Base-by-base conservation (phyloP, 1,140 invertebrate genomes). In the Drosophila pachea region DNA sequence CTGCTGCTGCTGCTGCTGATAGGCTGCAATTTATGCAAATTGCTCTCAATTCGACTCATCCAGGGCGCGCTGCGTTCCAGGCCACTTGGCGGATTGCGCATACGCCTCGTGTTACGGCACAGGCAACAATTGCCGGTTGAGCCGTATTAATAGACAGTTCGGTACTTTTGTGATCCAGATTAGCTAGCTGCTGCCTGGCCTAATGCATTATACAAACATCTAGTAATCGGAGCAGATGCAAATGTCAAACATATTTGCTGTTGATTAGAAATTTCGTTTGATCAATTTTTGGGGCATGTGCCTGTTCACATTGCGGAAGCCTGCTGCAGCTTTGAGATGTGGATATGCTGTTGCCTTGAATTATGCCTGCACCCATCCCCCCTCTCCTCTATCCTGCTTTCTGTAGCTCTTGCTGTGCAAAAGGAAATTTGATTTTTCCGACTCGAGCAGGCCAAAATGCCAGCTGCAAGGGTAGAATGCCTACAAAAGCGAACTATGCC, bases 11-110 rank as follows among this genome's bases (percentile, higher is more conserved):
- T n/a, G n/a, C n/a, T n/a, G n/a, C n/a, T n/a, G n/a, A n/a, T n/a
- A n/a, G n/a, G n/a, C n/a, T n/a, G n/a, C n/a, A n/a, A 84, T 84
- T 86, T 79, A 84, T 84, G 81, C 74, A 86, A 86, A 86, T 86
- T 77, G 76, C 81, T 77, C 70, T 68, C 79, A 84, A 78, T 78
- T 83, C 76, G 78, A 50, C 77, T 78, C 66, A 72, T 78, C 65
- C 56, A 73, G 55, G 74, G 62, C 74, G 52, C 62, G 65, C 60
- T 74, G 67, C 61, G 48, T 52, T 67, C 68, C 52, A 49, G 9
- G 49, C 35, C 53, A 29, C 12, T 58, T 5, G 47, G 42, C 72
- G 66, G 73, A 84, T 70, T 60, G 38, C 42, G 33, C 63, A 62
- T 71, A 72, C 68, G 73, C 55, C 69, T 50, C n/a, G 49, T 29